Evolutionary conservation across 2,797 vertebrate genomes (phyloP).

Genomic region (Halcyon chelicuti): DNA sequence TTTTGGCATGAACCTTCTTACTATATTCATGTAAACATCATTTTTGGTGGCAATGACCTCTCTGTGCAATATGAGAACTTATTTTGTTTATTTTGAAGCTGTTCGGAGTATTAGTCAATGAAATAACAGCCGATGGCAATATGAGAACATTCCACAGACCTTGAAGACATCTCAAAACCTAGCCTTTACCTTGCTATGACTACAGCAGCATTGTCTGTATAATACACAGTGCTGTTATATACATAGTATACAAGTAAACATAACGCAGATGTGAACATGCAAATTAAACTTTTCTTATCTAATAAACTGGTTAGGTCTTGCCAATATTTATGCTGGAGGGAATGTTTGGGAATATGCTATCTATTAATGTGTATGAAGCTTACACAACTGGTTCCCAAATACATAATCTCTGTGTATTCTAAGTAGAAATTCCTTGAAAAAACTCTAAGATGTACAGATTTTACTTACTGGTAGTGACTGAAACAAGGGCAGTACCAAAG

Average conservation of each 20-base stretch:
- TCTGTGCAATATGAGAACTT: not conserved
- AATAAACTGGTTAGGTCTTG: not conserved
- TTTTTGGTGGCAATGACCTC: not conserved
- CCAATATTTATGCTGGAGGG: conserved; percentile 4
- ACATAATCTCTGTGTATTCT: not conserved
- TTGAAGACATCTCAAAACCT: not conserved
- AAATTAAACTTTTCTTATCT: conserved; percentile 1
- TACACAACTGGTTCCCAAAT: not conserved
- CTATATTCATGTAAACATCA: not conserved
- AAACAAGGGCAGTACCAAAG: conserved; percentile 22
- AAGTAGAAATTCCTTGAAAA: conserved; percentile 35
- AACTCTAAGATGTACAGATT: conserved; percentile 12
- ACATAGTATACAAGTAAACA: not conserved
- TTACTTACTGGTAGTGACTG: conserved; percentile 31
- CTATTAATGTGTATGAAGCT: not conserved
- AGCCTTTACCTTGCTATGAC: not conserved
- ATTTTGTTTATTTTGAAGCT: not conserved
- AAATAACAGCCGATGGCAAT: not conserved
- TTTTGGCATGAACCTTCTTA: not conserved
- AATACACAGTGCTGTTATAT: not conserved
- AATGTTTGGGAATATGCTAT: not conserved
- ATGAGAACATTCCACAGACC: not conserved
- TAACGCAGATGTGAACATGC: not conserved
- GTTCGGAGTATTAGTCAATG: not conserved
- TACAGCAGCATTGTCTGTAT: not conserved